Conservation (phyloP, 2,797 vertebrate genomes). For the Anguilla marmorata region DNA sequence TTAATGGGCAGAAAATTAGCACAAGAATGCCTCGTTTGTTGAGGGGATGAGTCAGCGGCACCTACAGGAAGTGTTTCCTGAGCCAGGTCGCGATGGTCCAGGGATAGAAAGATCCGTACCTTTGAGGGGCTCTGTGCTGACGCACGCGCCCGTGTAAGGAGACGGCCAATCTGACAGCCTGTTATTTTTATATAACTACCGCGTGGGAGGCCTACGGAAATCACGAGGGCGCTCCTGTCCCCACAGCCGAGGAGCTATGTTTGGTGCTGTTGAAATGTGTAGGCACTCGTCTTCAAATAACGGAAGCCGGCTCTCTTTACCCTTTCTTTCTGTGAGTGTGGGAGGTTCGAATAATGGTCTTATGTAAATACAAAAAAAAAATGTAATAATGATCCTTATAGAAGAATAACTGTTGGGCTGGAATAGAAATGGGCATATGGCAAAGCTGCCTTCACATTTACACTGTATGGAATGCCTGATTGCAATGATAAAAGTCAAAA, state of each 20-base stretch:
- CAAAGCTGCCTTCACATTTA: slow-evolving; percentile 38
- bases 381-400: slow-evolving; percentile 40
- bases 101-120: slow-evolving; percentile 15
- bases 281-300: slow-evolving; percentile 57
- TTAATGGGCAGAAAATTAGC: background rate
- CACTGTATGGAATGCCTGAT: slow-evolving; percentile 37
- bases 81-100: background rate
- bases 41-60: slow-evolving; percentile 17
- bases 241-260: slow-evolving; percentile 45
- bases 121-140: slow-evolving; percentile 18
- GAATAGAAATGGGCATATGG: slow-evolving; percentile 28
- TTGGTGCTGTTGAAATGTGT: slow-evolving; percentile 52
- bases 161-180: slow-evolving; percentile 37
- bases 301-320: slow-evolving; percentile 50
- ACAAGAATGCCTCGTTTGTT: background rate
- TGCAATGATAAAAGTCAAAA: slow-evolving; percentile 18
- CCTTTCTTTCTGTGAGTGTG: slow-evolving; percentile 43
- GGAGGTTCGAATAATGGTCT: slow-evolving; percentile 24
- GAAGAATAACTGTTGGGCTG: slow-evolving; percentile 36
- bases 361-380: slow-evolving; percentile 33
- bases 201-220: slow-evolving; percentile 56
- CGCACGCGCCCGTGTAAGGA: background rate
- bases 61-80: slow-evolving; percentile 14
- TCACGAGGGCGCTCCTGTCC: slow-evolving; percentile 47
- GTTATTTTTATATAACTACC: slow-evolving; percentile 61